Percentiles rank a stretch among this genome's conserved stretches.
These are phyloP conservation scores for Machaerirhynchus nigripectus DNA, from an alignment of 2,113 vertebrate species.

Conservation along the genomic window DNA sequence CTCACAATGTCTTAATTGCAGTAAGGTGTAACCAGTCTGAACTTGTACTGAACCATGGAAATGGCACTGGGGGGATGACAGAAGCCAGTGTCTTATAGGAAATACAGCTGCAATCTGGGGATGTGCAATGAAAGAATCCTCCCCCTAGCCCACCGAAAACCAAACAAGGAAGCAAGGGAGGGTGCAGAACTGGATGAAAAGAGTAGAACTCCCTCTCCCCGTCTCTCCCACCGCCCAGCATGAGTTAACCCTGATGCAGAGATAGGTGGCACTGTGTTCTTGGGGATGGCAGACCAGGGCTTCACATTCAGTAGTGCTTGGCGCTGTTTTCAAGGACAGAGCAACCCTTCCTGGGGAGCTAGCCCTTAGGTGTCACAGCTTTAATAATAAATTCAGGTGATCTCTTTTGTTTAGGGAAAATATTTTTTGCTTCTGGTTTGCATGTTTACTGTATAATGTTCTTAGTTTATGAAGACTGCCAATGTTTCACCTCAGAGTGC, in stretches of 20 bases:
- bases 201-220: accelerated
- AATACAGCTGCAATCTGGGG: background rate
- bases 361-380: background rate
- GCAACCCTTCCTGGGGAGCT: background rate
- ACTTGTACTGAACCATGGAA: background rate
- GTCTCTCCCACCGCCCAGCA: accelerated
- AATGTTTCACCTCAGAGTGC: background rate
- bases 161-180: background rate
- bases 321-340: background rate
- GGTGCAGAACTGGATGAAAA: background rate
- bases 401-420: background rate
- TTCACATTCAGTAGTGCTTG: accelerated
- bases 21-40: background rate
- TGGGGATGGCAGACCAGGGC: background rate
- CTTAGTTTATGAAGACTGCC: background rate
- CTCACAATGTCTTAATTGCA: background rate
- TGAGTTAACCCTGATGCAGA: background rate
- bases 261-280: slow-evolving; percentile 26
- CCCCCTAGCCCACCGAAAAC: background rate
- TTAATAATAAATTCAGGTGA: background rate
- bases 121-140: background rate
- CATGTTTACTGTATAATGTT: background rate
- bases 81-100: background rate
- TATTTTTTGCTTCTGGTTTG: background rate
- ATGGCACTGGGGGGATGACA: background rate